These are phyloP conservation scores for Trichogramma pretiosum DNA, from an alignment of 1,140 invertebrate species.

Conservation along the genomic window DNA sequence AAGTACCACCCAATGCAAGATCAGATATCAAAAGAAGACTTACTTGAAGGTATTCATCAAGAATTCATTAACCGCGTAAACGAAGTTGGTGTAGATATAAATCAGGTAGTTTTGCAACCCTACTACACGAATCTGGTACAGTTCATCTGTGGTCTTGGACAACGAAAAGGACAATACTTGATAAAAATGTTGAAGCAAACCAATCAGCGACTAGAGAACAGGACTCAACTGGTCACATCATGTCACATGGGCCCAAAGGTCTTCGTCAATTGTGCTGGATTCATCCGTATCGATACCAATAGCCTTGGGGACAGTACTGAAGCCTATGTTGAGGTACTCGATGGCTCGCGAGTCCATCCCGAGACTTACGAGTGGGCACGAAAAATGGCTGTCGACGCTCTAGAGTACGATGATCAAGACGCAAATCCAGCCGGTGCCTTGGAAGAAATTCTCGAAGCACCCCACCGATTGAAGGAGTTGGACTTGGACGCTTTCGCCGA, in stretches of 20 bases:
- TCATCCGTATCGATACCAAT: slow-evolving; percentile 97
- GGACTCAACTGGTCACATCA: slow-evolving; percentile 83
- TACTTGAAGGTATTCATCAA: slow-evolving; percentile 74
- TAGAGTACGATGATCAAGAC: slow-evolving; percentile 96
- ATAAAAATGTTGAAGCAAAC: slow-evolving; percentile 88
- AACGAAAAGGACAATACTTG: slow-evolving; percentile 84
- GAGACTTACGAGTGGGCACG: slow-evolving; percentile 99
- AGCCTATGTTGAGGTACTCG: slow-evolving; percentile 90
- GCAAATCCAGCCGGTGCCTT: slow-evolving; percentile 92
- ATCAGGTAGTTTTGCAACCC: slow-evolving; percentile 78
- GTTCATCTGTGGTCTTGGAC: slow-evolving; percentile 95
- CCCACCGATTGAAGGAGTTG: slow-evolving; percentile 90
- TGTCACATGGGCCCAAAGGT: slow-evolving; percentile 98
- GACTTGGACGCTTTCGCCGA: slow-evolving; percentile 98
- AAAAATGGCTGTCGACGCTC: slow-evolving; percentile 99
- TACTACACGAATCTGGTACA: slow-evolving; percentile 88
- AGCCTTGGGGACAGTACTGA: slow-evolving; percentile 89
- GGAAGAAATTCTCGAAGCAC: slow-evolving; percentile 93
- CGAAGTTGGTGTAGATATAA: slow-evolving; percentile 98
- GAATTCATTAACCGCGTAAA: slow-evolving; percentile 93
- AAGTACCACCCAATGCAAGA: slow-evolving; percentile 72
- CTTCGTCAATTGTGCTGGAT: slow-evolving; percentile 98
- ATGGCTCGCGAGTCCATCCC: slow-evolving; percentile 95
- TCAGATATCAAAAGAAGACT: slow-evolving; percentile 73
- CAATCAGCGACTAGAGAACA: slow-evolving; percentile 86